A percentile compares a stretch with the other conserved stretches of the same genome.
Conservation (phyloP, 2,113 vertebrate genomes). For the Lonchura striata region DNA sequence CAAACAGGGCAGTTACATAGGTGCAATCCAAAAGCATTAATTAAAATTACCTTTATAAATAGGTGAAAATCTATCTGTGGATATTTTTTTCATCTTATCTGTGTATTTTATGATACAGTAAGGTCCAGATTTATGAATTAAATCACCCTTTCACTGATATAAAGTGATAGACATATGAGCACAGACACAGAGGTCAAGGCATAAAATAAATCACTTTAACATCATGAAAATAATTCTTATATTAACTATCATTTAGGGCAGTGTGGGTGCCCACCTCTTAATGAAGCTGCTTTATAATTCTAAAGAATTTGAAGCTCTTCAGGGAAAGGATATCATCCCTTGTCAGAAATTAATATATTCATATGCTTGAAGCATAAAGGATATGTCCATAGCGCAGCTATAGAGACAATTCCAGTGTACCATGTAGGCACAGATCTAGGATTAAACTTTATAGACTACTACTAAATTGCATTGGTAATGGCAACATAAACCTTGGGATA, state of each 20-base stretch:
- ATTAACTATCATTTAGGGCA: not conserved
- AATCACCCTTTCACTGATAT: not conserved
- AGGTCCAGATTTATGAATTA: not conserved
- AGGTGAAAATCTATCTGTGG: not conserved
- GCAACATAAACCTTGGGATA: not conserved
- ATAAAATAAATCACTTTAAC: not conserved
- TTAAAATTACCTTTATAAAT: not conserved
- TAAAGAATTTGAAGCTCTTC: not conserved
- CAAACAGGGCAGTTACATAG: not conserved
- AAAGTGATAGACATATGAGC: not conserved
- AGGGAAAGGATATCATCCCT: not conserved
- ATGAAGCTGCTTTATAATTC: not conserved
- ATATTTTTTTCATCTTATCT: not conserved
- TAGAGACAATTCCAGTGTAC: not conserved
- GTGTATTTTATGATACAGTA: not conserved
- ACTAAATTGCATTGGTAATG: not conserved
- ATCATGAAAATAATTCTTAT: not conserved
- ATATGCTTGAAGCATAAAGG: not conserved
- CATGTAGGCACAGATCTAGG: not conserved
- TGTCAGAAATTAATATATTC: not conserved
- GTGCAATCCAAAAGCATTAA: not conserved
- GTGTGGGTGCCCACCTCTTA: not conserved
- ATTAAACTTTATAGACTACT: not conserved
- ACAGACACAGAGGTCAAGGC: not conserved
- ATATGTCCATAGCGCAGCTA: not conserved